phyloP scores from a whole-genome alignment of 1,140 invertebrate genomes.

The Drosophila lini region DNA sequence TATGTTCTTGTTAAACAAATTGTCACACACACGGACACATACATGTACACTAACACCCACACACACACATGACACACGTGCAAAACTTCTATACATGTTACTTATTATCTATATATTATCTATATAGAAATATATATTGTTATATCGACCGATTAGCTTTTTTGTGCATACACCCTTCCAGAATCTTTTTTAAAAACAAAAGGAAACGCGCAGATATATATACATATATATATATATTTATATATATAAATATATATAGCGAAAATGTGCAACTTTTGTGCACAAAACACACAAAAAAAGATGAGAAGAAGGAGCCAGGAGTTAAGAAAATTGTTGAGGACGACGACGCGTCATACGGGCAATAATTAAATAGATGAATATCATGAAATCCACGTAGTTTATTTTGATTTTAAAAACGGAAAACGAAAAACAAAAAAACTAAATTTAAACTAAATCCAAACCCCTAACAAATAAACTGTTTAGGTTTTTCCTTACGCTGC shows the following conservation, averaged over 20 bases:
- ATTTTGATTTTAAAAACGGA: constrained; percentile 42
- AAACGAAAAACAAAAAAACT: background rate
- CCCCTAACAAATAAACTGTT: constrained; percentile 60
- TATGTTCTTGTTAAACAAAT: constrained; percentile 70
- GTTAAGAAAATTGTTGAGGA: constrained; percentile 45
- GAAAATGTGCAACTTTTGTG: constrained; percentile 64
- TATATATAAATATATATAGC: constrained; percentile 32
- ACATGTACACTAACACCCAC: constrained; percentile 14
- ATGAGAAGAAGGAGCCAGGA: constrained; percentile 8
- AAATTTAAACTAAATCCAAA: constrained; percentile 40
- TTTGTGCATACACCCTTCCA: constrained; percentile 79
- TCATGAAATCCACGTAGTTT: constrained; percentile 49
- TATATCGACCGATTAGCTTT: constrained; percentile 76
- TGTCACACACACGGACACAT: no score
- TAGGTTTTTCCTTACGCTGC: constrained; percentile 80
- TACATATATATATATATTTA: constrained; percentile 25
- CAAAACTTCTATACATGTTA: constrained; percentile 64
- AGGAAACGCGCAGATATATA: constrained; percentile 48
- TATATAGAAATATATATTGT: constrained; percentile 78
- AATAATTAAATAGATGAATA: constrained; percentile 58
- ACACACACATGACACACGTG: constrained; percentile 30
- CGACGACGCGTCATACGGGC: constrained; percentile 44
- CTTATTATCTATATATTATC: constrained; percentile 78
- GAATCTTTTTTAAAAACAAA: constrained; percentile 60
- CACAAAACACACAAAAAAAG: constrained; percentile 25